Conservation (phyloP, 2,888 invertebrate genomes). For the Drosophila limbata region DNA sequence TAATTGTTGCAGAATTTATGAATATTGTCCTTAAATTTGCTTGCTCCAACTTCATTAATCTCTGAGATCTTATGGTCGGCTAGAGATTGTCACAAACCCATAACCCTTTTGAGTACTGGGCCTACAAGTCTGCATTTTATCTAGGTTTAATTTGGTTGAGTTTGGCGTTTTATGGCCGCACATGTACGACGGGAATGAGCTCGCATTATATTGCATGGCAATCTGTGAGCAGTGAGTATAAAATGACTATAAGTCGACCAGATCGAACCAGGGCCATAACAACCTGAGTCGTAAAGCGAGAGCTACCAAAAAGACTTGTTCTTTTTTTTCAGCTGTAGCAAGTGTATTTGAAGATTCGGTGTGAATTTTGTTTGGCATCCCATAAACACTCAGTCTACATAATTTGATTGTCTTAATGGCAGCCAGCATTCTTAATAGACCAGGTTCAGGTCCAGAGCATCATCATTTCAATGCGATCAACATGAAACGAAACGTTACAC, state of each 20-base stretch:
- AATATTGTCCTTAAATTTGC: no score
- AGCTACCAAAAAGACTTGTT: slow-evolving; percentile 6
- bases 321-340: neutral
- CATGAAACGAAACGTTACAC: slow-evolving; percentile 53
- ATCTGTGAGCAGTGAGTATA: slow-evolving; percentile 22
- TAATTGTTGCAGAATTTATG: no score
- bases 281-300: slow-evolving; percentile 12
- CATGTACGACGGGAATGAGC: slow-evolving; percentile 6
- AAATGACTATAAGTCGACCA: slow-evolving; percentile 15
- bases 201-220: slow-evolving; percentile 29
- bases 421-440: slow-evolving; percentile 40
- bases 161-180: slow-evolving; percentile 24
- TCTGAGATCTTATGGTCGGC: neutral
- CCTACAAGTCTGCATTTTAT: slow-evolving; percentile 27
- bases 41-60: no score
- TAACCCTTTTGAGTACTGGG: neutral
- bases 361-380: slow-evolving; percentile 24
- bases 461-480: slow-evolving; percentile 47
- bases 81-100: neutral
- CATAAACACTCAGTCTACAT: slow-evolving; percentile 71
- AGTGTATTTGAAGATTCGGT: slow-evolving; percentile 28
- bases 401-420: slow-evolving; percentile 64
- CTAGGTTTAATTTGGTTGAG: slow-evolving; percentile 23
- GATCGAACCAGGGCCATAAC: slow-evolving; percentile 17
- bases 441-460: slow-evolving; percentile 19